Base-by-base conservation (phyloP, 2,888 invertebrate genomes). In the Cephus runcator region DNA sequence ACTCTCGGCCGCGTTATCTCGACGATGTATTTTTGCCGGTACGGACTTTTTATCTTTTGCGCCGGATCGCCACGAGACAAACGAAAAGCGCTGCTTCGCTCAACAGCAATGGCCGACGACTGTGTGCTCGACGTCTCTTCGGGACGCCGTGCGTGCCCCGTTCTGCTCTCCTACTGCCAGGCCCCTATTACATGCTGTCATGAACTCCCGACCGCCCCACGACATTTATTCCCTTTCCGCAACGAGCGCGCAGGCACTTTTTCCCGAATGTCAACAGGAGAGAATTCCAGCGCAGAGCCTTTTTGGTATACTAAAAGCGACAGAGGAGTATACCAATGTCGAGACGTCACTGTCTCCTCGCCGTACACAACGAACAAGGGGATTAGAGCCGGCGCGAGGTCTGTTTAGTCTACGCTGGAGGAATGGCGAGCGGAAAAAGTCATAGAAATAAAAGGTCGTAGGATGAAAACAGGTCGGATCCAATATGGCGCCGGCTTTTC, bases 401-500 rank as follows among this genome's bases (percentile, higher is more conserved):
- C 1, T 36, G 56, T 56, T 56, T 56, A 15, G 56, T 56, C 56
- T 56, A 56, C 56, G 23, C 56, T 9, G 15, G 23, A 9, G 56
- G 23, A 56, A 56, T 9, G 23, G 23, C 6, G 23, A 23, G 56
- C 23, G 75, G 74, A 71, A 75, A 77, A 69, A 40, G 30, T 9
- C 71, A 33, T 31, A 15, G 31, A 71, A 71, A 35, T 71, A 75
- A 75, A 40, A 69, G 71, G 31, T 75, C 77, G 71, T 33, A 40
- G 36, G 12, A 82, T 83, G 82, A 87, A 88, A 89, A 87, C 81
- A 82, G 83, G 85, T 80, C 77, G 81, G 80, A 81, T 84, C 86
- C 81, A 84, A 88, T 88, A 88, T 85, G 86, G 85, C 85, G 84
- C 86, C 87, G 87, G 84, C 86, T 87, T 88, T 88, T 85, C 84